Base-by-base conservation (phyloP, 2,797 vertebrate genomes). In the Muscicapa striata region DNA sequence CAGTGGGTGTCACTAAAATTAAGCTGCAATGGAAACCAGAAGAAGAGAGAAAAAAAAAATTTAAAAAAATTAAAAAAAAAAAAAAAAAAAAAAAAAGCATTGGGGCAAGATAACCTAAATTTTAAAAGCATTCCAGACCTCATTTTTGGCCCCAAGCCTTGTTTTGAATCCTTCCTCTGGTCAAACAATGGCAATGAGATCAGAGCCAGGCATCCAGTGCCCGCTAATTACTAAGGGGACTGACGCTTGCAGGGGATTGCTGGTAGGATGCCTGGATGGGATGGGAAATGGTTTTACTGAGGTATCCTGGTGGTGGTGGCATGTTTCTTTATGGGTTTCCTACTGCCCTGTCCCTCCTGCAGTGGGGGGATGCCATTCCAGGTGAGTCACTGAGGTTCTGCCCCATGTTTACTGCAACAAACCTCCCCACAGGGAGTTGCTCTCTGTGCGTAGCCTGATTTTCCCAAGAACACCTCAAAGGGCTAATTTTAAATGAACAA, bases 401-500 rank as follows among this genome's bases (percentile, higher is more conserved):
- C 87, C 86, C 84, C 14, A 1, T 90, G 94, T 95, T 95, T 94
- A 95, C 84, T 57, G 87, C 87, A 51, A 36, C 46, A 68, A 54
- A 62, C 32, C 23, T 68, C 69, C 92, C 97, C 96, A 45, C 54
- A 24, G 95, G 92, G 96, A 94, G 84, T 91, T 75, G 36, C 58
- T 73, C 15, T 2, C 79, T 5, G 30, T 26, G 81, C 13, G 13
- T 48, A 74, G 70, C 30, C 64, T 32, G 43, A 73, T 82, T 96
- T 97, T 97, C 97, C 97, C 97, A 97, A 92, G 94, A 94, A 73
- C 88, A 79, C 34, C 96, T 94, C 93, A 95, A 97, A 95, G 68
- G 80, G 91, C 95, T 96, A 96, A 97, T 97, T 95, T 96, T 95
- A 97, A 96, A 87, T 85, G 49, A 96, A 97, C 96, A 97, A 97